Base-by-base conservation (phyloP, 2,888 invertebrate genomes). In the Oxycera nigricornis region DNA sequence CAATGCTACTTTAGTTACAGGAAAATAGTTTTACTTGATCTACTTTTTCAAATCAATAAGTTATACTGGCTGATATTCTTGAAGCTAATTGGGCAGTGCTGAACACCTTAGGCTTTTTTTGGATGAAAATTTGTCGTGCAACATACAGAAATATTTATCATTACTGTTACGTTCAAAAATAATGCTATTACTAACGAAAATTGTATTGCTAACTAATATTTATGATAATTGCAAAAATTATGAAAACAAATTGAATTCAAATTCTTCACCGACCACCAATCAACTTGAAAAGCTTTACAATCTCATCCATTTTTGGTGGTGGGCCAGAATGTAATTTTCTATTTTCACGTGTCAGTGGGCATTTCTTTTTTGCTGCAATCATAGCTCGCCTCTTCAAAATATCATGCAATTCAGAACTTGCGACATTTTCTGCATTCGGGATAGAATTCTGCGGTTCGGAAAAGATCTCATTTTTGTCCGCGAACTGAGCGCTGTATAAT, bases 261-360 rank as follows among this genome's bases (percentile, higher is more conserved):
- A 46, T 46, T 46, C 46, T n/a, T 46, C 24, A 68, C 14, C 68
- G 68, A 9, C 68, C 39, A 22, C 52, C 68, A 28, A 50, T 30
- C 30, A 68, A 7, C 7, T 68, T 46, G 17, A 28, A 20, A 1
- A 68, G 30, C 28, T 50, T 50, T 11, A 68, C 22, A 30, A 68
- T 17, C 9, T 68, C 50, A 9, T 68, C 50, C 1, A 52, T 52
- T 28, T n/a, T 50, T 52, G 68, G 67, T 17, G 50, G 39, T 24
- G 68, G 28, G 4, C 28, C 28, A 1, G 7, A n/a, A 50, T 4
- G 52, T 30, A n/a, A 22, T 26, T 9, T 3, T 14, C 46, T 41
- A n/a, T 67, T 41, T 24, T 20, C 22, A 46, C 41, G 31, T 22
- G 11, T 11, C 20, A 26, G 31, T 35, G 20, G 6, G 2, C n/a